Evolutionary conservation across 2,797 vertebrate species (phyloP), one percentile per base, ranked within the genome.

Genomic region (Tachyglossus aculeatus): DNA sequence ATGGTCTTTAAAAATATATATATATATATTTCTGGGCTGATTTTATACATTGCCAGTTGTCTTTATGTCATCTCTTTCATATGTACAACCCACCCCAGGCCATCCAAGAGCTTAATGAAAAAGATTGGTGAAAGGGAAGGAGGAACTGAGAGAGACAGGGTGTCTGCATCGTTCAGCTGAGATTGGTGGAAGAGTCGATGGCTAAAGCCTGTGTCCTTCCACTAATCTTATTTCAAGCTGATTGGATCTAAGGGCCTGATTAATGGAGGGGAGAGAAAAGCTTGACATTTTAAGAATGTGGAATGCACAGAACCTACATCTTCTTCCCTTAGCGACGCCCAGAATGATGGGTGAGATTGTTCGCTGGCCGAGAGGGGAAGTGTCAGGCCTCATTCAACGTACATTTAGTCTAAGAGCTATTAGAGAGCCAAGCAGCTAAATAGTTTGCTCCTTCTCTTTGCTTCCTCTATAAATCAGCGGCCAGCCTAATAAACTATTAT

Each of bases 61-160:
- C 10, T 18, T 33, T 15, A 21, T 13, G 7, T 25, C 8, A 10
- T 18, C n/a, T 36, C 10, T 7, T 16, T 24, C 15, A 16, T 2
- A 3, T 2, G 0, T 22, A 24, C 6, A 1, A 5, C 16, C 13
- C 0, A 0, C 2, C 1, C 24, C 2, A 18, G 57, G 5, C 47
- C 37, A 22, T 5, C 4, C 1, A 6, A 4, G 6, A 16, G 37
- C 43, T 5, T 3, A 41, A 3, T 44, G 71, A 41, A 48, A 34
- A 55, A 8, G 45, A 56, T 34, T 40, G 9, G 36, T 5, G 34
- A 31, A 31, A n/a, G n/a, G n/a, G n/a, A n/a, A n/a, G n/a, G 0
- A 18, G 16, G 45, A 5, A 29, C n/a, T 19, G 12, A 48, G 45
- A 6, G 22, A 18, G 16, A 5, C 16, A 33, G 29, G 47, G 7